A percentile compares a stretch with the other conserved stretches of the same genome.
Evolutionary conservation across 2,888 invertebrate genomes (phyloP).

Genomic region (Creontiades dilutus): DNA sequence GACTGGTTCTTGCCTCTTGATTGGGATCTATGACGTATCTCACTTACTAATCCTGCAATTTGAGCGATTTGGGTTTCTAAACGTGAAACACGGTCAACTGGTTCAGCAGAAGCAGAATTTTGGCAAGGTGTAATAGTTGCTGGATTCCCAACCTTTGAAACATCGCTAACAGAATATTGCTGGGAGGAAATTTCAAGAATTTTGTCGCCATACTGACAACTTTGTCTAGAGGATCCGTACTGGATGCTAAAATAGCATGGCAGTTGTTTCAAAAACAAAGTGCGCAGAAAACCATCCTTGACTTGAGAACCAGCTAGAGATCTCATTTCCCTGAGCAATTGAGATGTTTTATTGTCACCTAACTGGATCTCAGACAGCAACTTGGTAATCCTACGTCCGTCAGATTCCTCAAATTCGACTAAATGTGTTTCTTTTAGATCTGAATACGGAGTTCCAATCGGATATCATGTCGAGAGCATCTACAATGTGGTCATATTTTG

Average conservation of each 20-base stretch:
- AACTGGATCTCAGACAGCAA: not conserved
- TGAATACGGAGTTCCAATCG: not conserved
- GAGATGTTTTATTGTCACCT: not conserved
- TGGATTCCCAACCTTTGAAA: no score
- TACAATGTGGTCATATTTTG: slow-evolving; percentile 21
- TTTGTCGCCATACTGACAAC: not conserved
- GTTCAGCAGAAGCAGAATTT: no score
- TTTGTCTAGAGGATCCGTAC: not conserved
- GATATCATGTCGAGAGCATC: slow-evolving; percentile 7
- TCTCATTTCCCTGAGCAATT: not conserved
- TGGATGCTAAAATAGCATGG: not conserved
- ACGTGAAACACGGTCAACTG: no score
- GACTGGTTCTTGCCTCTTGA: no score
- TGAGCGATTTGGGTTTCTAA: no score
- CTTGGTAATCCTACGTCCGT: not conserved
- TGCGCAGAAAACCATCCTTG: no score
- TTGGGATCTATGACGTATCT: no score
- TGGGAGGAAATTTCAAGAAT: not conserved
- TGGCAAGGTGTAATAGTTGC: no score
- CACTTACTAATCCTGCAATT: no score
- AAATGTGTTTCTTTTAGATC: not conserved
- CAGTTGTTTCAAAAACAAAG: no score
- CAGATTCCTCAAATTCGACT: not conserved
- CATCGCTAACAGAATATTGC: not conserved
- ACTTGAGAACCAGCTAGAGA: no score